Evolutionary conservation across 2,113 vertebrate species (phyloP), one percentile per base, ranked within the genome.

Genomic region (Grantiella picta): DNA sequence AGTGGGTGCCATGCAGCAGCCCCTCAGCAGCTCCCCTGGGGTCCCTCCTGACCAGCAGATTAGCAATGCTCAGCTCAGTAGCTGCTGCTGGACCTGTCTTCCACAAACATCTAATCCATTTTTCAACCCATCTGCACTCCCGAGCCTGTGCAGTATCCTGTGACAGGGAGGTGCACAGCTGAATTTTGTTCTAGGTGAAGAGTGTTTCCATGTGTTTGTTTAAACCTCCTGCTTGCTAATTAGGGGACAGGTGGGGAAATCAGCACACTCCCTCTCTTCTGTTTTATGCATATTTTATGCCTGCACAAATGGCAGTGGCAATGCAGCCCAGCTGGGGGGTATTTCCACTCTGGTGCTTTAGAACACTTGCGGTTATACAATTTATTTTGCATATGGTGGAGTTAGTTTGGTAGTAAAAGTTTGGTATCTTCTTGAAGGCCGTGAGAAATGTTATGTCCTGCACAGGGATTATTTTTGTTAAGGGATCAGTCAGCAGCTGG

Each of bases 321-420:
- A 71, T 71, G 53, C 61, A 92, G 79, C 80, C 65, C 90, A 92
- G 92, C 90, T 83, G 82, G 47, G 76, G 89, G 92, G 8, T 93
- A 16, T 95, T 97, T 94, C 94, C 75, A 86, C 35, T 83, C 84
- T 65, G 76, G 35, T 90, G 81, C 70, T 82, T 92, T 78, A 77
- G 47, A 93, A 36, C 60, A 44, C 76, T 89, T 93, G 71, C 0
- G 2, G 71, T 80, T 83, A 45, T 42, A 54, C 28, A 10, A 60
- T 84, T 86, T 76, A 44, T 71, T 94, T 95, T 86, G 82, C 82
- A 66, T 94, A 20, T 29, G 24, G 36, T 45, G 52, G 53, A 59
- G 38, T 10, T 61, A 44, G 75, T 90, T 94, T 80, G 81, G 56
- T 73, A 90, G 59, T 36, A 80, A 56, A 89, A 90, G 29, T 82